Base-by-base conservation (phyloP, 2,888 invertebrate genomes). In the Scelioninae gen. 1 region DNA sequence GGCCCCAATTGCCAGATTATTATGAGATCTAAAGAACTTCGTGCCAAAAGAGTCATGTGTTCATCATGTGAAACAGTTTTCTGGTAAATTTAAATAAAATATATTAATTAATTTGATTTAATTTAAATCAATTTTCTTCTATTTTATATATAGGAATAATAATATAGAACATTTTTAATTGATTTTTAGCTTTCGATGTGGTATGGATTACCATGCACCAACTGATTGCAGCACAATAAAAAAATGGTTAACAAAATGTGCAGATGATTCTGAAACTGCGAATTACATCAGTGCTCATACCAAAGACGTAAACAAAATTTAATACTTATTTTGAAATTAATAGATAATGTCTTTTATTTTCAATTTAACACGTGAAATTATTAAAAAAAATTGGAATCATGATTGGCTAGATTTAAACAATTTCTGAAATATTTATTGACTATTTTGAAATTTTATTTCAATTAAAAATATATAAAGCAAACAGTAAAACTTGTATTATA, bases 261-360 rank as follows among this genome's bases (percentile, higher is more conserved):
- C 98, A 65, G 99, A 99, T 93, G 99, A 99, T 93, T 99, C 98
- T 82, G 99, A 99, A 93, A 99, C 99, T 63, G 99, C 99, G 60
- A 99, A 99, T 93, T 99, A 99, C 92, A 99, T 99, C 89, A 98
- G 98, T 93, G 99, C 99, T 89, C 97, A 99, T 93, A 99, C 99
- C 90, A 97, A 98, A 95, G 97, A 96, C 93, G 94, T 94, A 91
- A 93, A 93, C 16, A 29, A 29, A 2, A 40, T 11, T 47, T 9
- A 10, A 23, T 23, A 23, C 4, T 23, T 23, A 23, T 23, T 23
- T 23, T 23, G 4, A 23, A 23, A 2, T 23, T 23, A 23, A 23
- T 23, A 23, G 4, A 23, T 23, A 23, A 23, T 23, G n/a, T n/a
- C n/a, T n/a, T n/a, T n/a, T n/a, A n/a, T n/a, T n/a, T n/a, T n/a